Evolutionary conservation across 2,113 vertebrate genomes (phyloP).

Genomic region (Ciconia maguari): DNA sequence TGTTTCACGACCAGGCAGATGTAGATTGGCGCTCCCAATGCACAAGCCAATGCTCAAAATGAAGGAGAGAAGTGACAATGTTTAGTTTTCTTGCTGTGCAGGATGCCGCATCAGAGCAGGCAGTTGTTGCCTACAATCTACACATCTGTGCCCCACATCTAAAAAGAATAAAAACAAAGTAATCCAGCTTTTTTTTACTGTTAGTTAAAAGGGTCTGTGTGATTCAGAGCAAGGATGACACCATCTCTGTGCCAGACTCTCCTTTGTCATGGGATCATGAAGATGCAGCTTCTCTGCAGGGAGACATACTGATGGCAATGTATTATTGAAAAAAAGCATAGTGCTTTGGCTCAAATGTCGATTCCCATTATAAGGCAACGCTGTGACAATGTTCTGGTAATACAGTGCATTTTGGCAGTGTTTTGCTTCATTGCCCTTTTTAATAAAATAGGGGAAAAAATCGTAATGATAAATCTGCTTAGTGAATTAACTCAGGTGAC

Average conservation of each 20-base stretch:
- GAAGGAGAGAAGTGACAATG: not conserved
- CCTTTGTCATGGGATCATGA: not conserved
- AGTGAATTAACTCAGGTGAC: not conserved
- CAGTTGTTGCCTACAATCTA: not conserved
- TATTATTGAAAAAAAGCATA: conserved; percentile 19
- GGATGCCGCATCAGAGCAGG: not conserved
- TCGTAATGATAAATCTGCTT: not conserved
- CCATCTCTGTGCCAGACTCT: not conserved
- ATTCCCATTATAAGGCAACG: not conserved
- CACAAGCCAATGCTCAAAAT: not conserved
- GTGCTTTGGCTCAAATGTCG: not conserved
- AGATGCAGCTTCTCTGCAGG: not conserved
- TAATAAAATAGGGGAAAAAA: not conserved
- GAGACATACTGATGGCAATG: not conserved
- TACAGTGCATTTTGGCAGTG: not conserved
- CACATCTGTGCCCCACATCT: conserved; percentile 6
- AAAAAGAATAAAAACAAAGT: not conserved
- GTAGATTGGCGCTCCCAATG: not conserved
- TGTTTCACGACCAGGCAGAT: not conserved
- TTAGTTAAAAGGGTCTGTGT: conserved; percentile 4
- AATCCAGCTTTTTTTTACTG: not conserved
- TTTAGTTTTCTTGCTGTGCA: not conserved
- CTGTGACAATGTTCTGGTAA: not conserved
- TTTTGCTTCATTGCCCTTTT: not conserved
- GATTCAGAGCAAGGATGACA: not conserved